Percentiles rank a stretch among this genome's conserved stretches.
These are phyloP conservation scores for Drosophila paulistorum DNA, from an alignment of 1,140 invertebrate genomes.

Conservation along the genomic window DNA sequence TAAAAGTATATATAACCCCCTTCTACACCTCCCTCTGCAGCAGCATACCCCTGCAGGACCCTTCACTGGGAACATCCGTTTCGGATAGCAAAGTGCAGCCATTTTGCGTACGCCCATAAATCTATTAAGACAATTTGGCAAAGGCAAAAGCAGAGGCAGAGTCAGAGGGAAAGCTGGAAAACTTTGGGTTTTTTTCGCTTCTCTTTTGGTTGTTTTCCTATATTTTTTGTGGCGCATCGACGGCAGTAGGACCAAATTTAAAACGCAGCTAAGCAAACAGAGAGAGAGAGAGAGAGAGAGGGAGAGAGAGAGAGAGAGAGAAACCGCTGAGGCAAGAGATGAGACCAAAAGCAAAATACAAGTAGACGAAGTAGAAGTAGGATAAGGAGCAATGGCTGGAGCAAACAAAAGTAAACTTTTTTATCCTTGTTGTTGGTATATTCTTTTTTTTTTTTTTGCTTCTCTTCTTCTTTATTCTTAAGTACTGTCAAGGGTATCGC, in stretches of 20 bases:
- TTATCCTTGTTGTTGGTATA: constrained; percentile 34
- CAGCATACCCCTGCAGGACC: neutral
- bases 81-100: constrained; percentile 68
- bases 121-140: constrained; percentile 80
- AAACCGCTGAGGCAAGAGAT: constrained; percentile 35
- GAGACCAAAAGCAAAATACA: neutral
- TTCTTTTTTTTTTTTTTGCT: no score
- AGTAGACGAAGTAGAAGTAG: constrained; percentile 13
- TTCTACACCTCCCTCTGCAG: neutral
- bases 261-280: constrained; percentile 51
- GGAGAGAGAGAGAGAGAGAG: neutral
- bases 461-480: constrained; percentile 41
- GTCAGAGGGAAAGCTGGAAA: constrained; percentile 28
- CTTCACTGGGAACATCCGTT: constrained; percentile 44
- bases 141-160: constrained; percentile 36
- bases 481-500: constrained; percentile 80
- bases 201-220: constrained; percentile 8
- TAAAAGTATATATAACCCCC: constrained; percentile 55
- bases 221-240: constrained; percentile 36
- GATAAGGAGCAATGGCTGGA: constrained; percentile 12
- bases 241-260: constrained; percentile 48
- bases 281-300: constrained; percentile 19
- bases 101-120: constrained; percentile 78
- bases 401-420: constrained; percentile 73
- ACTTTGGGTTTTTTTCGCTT: constrained; percentile 12